A percentile compares a stretch with the other conserved stretches of the same genome.
These are phyloP conservation scores for Parauchenoglanis punctatus DNA, from an alignment of 2,797 vertebrate species.

Conservation along the genomic window DNA sequence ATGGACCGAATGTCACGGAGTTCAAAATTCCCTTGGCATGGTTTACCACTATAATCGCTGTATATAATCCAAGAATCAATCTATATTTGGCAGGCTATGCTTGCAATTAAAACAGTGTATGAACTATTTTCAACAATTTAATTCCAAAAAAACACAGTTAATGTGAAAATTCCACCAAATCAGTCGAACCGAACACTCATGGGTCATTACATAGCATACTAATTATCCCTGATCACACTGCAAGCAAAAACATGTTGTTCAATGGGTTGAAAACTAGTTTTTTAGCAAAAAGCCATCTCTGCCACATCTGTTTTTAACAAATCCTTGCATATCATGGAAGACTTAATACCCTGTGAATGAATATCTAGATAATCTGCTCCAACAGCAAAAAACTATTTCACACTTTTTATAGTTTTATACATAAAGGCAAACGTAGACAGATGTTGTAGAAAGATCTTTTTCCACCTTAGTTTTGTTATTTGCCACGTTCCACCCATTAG, in stretches of 20 bases:
- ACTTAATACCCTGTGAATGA: neutral
- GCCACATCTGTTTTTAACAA: constrained; percentile 5
- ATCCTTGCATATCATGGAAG: neutral
- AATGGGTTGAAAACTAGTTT: neutral
- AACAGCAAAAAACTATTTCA: neutral
- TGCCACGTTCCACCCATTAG: neutral
- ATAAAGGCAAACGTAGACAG: neutral
- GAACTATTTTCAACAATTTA: neutral
- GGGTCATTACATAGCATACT: neutral
- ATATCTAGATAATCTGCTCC: neutral
- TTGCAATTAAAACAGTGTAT: neutral
- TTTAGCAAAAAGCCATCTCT: neutral
- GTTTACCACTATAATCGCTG: neutral
- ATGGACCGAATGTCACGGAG: neutral
- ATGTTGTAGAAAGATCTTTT: neutral
- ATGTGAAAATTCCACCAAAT: neutral
- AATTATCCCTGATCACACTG: neutral
- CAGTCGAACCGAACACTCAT: neutral
- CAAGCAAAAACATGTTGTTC: constrained; percentile 3
- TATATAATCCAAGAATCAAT: neutral
- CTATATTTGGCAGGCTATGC: no score
- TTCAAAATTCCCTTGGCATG: neutral
- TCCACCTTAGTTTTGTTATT: neutral
- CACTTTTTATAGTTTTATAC: neutral
- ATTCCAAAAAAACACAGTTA: constrained; percentile 9